Conservation (phyloP, 2,888 invertebrate genomes). For the Lepidocyrtinus sp. region DNA sequence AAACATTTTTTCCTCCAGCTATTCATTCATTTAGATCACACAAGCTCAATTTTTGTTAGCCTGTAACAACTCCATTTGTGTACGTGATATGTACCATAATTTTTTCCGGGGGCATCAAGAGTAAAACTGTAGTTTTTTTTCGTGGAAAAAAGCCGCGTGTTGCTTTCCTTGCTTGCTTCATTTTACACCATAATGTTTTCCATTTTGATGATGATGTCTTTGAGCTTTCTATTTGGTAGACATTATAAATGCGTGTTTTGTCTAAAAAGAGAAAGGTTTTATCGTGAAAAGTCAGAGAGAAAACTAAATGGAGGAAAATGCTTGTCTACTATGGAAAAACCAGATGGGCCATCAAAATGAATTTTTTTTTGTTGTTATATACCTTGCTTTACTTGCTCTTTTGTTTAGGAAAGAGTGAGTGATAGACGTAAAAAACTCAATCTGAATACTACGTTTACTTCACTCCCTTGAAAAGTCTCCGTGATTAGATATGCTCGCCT, state of each 20-base stretch:
- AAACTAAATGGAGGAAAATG: neutral
- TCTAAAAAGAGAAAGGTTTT: neutral
- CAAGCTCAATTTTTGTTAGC: constrained; percentile 37
- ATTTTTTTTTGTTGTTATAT: no score
- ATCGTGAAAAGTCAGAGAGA: neutral
- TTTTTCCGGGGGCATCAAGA: constrained; percentile 17
- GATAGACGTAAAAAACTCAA: neutral
- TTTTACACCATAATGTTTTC: constrained; percentile 16
- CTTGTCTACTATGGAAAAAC: constrained; percentile 19
- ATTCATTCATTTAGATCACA: constrained; percentile 7
- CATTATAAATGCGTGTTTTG: constrained; percentile 9
- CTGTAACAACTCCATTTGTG: constrained; percentile 36
- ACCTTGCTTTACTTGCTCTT: neutral
- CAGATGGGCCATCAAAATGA: constrained; percentile 26
- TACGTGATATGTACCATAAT: constrained; percentile 48
- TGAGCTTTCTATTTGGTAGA: neutral
- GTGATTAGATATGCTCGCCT: neutral
- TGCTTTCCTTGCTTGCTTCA: constrained; percentile 8
- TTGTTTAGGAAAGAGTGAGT: neutral
- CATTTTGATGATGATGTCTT: constrained; percentile 27
- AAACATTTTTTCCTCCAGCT: neutral
- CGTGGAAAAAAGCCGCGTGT: neutral
- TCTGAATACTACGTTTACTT: neutral
- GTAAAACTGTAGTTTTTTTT: neutral
- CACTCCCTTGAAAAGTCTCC: neutral